Evolutionary conservation across 2,797 vertebrate genomes (phyloP), one percentile per base, ranked within the genome.

Genomic region (Euthynnus affinis): DNA sequence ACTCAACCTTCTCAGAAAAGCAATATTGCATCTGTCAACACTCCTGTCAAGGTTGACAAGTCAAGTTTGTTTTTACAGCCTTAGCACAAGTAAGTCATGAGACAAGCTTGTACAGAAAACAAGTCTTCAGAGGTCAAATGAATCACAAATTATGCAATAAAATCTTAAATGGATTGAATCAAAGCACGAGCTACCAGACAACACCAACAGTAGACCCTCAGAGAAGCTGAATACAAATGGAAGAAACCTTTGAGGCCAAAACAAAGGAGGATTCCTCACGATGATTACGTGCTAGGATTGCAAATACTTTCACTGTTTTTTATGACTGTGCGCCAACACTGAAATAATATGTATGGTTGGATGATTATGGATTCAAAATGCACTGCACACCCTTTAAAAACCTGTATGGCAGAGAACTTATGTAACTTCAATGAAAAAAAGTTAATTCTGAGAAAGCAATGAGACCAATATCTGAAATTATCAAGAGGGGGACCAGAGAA

Each of bases 1-100:
- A 82, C 74, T 80, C 32, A 49, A 46, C 23, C 42, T 71, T 74
- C 81, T 71, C 40, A 79, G 81, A 76, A 88, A 85, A 77, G 53
- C 66, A 62, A 7, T 32, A 63, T 37, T 85, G 55, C 67, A 77
- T 82, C 75, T 84, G 69, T 68, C 76, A 77, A 77, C 76, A 57
- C 15, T 64, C 42, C 81, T 64, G 51, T 80, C 60, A 81, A 80
- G 72, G 79, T 55, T 81, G 61, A 78, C 66, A 69, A 76, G 74
- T 70, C 64, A 52, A 55, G 65, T 80, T 64, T 84, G 76, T 88
- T 82, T 78, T 69, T 80, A 63, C 7, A 72, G 57, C 40, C 62
- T 82, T n/a, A 61, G 7, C 56, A 57, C 53, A 80, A 9, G 18
- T 62, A 65, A 56, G 66, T 69, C 71, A 76, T 63, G 32, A 80